A percentile compares a stretch with the other conserved stretches of the same genome.
phyloP scores from a whole-genome alignment of 2,113 vertebrate genomes.

The Alectura lathami region DNA sequence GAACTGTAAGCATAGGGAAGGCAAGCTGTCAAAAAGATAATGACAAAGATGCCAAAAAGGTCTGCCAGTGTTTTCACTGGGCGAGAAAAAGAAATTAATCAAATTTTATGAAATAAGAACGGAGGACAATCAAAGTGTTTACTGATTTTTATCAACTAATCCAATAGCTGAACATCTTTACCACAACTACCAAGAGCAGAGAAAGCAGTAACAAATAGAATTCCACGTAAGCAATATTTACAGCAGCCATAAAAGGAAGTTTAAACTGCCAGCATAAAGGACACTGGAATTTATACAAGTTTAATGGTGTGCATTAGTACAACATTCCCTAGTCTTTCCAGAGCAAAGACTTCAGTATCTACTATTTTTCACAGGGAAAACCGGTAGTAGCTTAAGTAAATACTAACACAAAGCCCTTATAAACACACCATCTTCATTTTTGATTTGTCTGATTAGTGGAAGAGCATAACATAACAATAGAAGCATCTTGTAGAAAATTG shows the following conservation, averaged over 20 bases:
- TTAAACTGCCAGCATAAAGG: constrained; percentile 24
- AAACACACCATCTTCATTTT: neutral
- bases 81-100: constrained; percentile 34
- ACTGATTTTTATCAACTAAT: constrained; percentile 20
- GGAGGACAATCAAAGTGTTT: constrained; percentile 1
- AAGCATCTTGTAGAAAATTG: neutral
- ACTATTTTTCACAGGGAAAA: neutral
- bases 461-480: constrained; percentile 25
- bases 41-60: constrained; percentile 41
- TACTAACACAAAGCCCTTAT: neutral
- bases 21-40: constrained; percentile 57
- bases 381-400: neutral
- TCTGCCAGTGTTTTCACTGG: constrained; percentile 19
- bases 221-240: constrained; percentile 17
- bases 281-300: constrained; percentile 39
- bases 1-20: constrained; percentile 22
- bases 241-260: neutral
- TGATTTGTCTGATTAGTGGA: constrained; percentile 12
- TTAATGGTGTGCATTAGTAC: constrained; percentile 28
- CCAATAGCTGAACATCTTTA: neutral
- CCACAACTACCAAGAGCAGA: neutral
- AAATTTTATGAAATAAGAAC: neutral
- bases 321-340: neutral
- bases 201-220: neutral
- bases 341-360: neutral